Evolutionary conservation across 2,888 invertebrate genomes (phyloP), one percentile per base, ranked within the genome.

Genomic region (Oxytorus armatus): DNA sequence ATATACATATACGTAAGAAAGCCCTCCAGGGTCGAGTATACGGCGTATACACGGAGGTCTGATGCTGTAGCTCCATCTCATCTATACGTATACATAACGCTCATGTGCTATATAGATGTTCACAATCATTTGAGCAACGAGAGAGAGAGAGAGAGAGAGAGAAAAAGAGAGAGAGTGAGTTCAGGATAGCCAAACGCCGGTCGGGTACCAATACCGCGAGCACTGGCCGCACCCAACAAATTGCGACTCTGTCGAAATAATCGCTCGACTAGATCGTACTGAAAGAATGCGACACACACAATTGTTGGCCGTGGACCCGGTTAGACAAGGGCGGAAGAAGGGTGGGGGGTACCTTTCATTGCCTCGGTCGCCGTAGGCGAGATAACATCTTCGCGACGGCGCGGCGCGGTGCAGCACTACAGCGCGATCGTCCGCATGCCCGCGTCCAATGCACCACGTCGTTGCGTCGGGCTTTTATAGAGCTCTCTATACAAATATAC

Each of bases 171-270:
- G 47, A 49, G 18, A 68, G 51, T 65, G 61, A 68, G 33, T 55
- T 33, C 42, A 69, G 65, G 11, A 53, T 59, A 57, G 73, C 76
- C 29, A 49, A 66, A 73, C 61, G 42, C 36, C 39, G 33, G 49
- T 49, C 47, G 33, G 36, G 42, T 47, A 59, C 42, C 39, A 16
- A 53, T n/a, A 23, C 44, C 69, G 39, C 29, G 51, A 14, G 65
- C 68, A 61, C 68, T 61, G 61, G 80, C 80, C 80, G 80, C 80
- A 69, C 80, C 80, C 80, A 80, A 77, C 80, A 80, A 83, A 83
- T 82, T 80, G 83, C 83, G 79, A 82, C 74, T 80, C 81, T 82
- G 83, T 83, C 83, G 82, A 82, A 83, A 83, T 82, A 80, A 83
- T 83, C 83, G 78, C 65, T 65, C 82, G 76, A 82, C 82, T 83